Conservation (phyloP, 2,888 invertebrate species). For the Ctenicera cuprea region DNA sequence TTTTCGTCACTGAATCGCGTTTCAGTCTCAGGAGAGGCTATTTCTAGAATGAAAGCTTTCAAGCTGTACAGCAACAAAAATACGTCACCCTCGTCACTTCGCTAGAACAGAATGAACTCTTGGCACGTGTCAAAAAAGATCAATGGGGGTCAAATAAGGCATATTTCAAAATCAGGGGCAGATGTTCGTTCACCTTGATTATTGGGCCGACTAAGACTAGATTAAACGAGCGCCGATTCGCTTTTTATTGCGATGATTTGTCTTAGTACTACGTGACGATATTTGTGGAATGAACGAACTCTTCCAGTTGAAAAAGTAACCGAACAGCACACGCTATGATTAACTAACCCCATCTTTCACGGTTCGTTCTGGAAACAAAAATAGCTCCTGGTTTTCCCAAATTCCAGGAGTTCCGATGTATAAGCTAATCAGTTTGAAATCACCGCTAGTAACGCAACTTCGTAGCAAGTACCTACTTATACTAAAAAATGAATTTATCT, state of each 20-base stretch:
- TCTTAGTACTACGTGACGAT: conserved; percentile 41
- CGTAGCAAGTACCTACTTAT: no score
- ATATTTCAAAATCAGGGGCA: conserved; percentile 57
- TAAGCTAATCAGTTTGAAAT: no score
- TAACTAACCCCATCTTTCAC: conserved; percentile 24
- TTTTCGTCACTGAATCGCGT: conserved; percentile 30
- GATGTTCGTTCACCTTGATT: conserved; percentile 54
- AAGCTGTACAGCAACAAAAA: conserved; percentile 41
- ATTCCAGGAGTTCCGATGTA: background rate
- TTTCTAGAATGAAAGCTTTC: conserved; percentile 48
- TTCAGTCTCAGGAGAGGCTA: conserved; percentile 41
- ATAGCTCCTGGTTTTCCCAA: background rate
- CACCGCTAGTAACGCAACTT: no score
- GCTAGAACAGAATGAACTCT: conserved; percentile 37
- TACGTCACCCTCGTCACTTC: conserved; percentile 39
- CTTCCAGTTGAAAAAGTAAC: conserved; percentile 18
- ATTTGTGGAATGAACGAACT: conserved; percentile 21
- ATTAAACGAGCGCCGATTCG: conserved; percentile 44
- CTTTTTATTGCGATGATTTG: conserved; percentile 50
- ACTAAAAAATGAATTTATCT: no score
- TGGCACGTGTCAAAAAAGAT: conserved; percentile 54
- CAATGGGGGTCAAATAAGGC: conserved; percentile 51
- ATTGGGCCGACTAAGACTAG: conserved; percentile 40
- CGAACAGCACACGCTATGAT: conserved; percentile 25
- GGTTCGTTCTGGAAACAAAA: background rate